Base-by-base conservation (phyloP, 2,888 invertebrate species). In the Lepetodrilus schrolli region DNA sequence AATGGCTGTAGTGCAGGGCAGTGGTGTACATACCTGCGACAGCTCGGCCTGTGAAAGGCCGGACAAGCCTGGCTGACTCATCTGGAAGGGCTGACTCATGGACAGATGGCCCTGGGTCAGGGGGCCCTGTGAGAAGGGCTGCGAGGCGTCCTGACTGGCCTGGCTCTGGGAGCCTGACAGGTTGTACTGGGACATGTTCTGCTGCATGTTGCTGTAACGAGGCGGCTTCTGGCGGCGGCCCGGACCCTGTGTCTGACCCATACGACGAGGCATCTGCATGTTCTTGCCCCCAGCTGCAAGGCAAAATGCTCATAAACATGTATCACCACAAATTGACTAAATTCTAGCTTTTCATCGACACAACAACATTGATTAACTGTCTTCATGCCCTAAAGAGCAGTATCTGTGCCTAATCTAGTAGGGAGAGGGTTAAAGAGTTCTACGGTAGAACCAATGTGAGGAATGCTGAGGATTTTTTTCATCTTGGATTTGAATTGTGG, bases 11-110 rank as follows among this genome's bases (percentile, higher is more conserved):
- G n/a, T n/a, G n/a, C n/a, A n/a, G n/a, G n/a, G n/a, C n/a, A n/a
- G n/a, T n/a, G n/a, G n/a, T 43, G n/a, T 43, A 79, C 79, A 65
- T 71, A 89, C 91, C 89, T 91, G 91, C 69, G 91, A 91, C 34
- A 91, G 86, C 90, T 95, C 95, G 4, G 94, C 93, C 87, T 95
- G 95, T 13, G 93, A 94, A 65, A 94, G 89, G 93, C 94, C 49
- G 68, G 88, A 86, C 34, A 89, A 83, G 23, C 89, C 90, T 3
- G 91, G 89, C 81, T 91, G 91, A 78, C 90, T 90, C 93, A 93
- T 86, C 80, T 87, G 88, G 87, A 90, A 89, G 8, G 88, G 86
- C 79, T 91, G 91, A 72, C 90, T 90, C 90, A 91, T 91, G 36
- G 90, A 89, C 80, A 91, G 81, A 47, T 84, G 86, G 30, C 90